Base-by-base conservation (phyloP, 2,797 vertebrate species). In the Scolopax bukidnonensis region DNA sequence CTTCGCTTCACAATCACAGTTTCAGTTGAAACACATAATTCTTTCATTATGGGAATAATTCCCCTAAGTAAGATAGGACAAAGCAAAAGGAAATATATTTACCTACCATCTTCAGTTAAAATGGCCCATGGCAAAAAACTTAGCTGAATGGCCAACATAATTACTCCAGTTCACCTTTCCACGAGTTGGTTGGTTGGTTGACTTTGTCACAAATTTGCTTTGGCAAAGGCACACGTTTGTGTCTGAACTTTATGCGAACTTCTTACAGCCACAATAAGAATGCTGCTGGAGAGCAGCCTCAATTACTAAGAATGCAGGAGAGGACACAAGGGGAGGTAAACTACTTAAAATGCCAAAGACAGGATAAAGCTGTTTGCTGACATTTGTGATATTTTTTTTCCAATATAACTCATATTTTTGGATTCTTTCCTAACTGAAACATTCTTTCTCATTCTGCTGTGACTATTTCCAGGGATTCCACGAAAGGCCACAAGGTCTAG, bases 361-460 rank as follows among this genome's bases (percentile, higher is more conserved):
- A 41, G 45, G 65, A 59, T 27, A 59, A 81, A 59, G 28, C 10
- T 61, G 12, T 65, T 73, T 50, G 50, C 18, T 50, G 21, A 65
- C 6, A 6, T 57, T 32, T 69, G 18, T 21, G 40, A 16, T 5
- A 0, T 40, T 19, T 16, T 71, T 69, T 59, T 60, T 30, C 23
- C 38, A 3, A 20, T 43, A 3, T 11, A 59, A 32, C 32, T 32
- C 10, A 4, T 11, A 3, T 25, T 27, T 53, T 40, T 27, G 9
- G 9, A 11, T 28, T 64, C 54, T 48, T 65, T 16, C 16, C 33
- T 38, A 67, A 0, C 7, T 28, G 8, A 3, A 1, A 1, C 53
- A 18, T 68, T 54, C 28, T 21, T 25, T 28, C 32, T 47, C 21
- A 13, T 36, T n/a, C 54, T 76, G 63, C 24, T 61, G 4, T 2